Conservation (phyloP, 2,113 vertebrate genomes). For the Peromyscus polionotus region DNA sequence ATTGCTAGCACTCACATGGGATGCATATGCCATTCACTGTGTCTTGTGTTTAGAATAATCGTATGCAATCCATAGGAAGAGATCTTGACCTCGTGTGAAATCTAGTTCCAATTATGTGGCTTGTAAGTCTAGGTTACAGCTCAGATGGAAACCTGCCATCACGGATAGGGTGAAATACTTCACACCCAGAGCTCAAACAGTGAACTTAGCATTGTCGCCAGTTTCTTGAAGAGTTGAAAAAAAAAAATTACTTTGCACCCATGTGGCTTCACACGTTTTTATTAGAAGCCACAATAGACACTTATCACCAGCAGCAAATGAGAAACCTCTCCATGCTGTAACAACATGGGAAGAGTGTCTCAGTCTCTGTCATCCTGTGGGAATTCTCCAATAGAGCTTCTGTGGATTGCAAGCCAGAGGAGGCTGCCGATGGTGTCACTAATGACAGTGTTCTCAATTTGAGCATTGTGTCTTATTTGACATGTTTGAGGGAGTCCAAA, state of each 20-base stretch:
- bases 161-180: slow-evolving; percentile 70
- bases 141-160: slow-evolving; percentile 71
- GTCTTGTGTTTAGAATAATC: slow-evolving; percentile 58
- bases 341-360: slow-evolving; percentile 1
- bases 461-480: background rate
- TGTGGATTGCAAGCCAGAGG: background rate
- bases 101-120: slow-evolving; percentile 42
- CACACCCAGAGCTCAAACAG: slow-evolving; percentile 69
- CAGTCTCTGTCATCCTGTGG: background rate
- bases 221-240: slow-evolving; percentile 61
- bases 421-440: background rate
- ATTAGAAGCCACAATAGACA: slow-evolving; percentile 67
- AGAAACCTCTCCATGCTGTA: slow-evolving; percentile 61
- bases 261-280: slow-evolving; percentile 77
- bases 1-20: background rate
- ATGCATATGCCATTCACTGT: slow-evolving; percentile 30
- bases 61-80: background rate
- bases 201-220: slow-evolving; percentile 74
- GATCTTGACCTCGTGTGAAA: background rate
- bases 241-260: slow-evolving; percentile 59
- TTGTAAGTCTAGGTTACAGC: slow-evolving; percentile 52
- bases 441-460: background rate
- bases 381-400: slow-evolving; percentile 32
- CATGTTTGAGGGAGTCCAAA: background rate
- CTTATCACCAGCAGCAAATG: slow-evolving; percentile 66